Conservation (phyloP, 2,888 invertebrate species). For the Tachina grossa region DNA sequence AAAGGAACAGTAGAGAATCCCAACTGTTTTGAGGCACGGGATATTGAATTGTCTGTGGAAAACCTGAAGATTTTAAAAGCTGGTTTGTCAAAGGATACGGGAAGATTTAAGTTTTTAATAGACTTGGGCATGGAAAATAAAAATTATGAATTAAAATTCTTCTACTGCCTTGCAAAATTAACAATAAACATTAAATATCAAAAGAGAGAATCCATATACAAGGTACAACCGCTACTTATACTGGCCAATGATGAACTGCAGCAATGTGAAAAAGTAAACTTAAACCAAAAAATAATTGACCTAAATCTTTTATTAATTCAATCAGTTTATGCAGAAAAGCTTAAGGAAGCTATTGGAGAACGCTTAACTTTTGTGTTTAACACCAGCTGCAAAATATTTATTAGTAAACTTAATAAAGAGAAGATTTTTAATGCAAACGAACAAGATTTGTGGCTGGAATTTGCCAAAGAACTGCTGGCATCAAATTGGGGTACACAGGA, state of each 20-base stretch:
- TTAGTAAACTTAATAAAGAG: constrained; percentile 87
- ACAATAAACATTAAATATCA: constrained; percentile 73
- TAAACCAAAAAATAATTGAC: constrained; percentile 90
- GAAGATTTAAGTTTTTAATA: constrained; percentile 79
- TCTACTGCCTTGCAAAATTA: constrained; percentile 57
- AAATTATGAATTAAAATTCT: constrained; percentile 52
- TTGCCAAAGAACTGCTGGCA: constrained; percentile 93
- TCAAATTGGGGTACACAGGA: constrained; percentile 82
- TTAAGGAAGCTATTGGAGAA: constrained; percentile 88
- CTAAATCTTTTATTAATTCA: constrained; percentile 92
- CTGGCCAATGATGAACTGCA: constrained; percentile 88
- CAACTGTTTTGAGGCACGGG: constrained; percentile 36
- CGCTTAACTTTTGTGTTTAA: constrained; percentile 90
- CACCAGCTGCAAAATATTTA: constrained; percentile 89
- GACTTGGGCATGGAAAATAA: constrained; percentile 72
- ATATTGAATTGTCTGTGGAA: constrained; percentile 35
- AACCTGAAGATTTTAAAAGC: constrained; percentile 31
- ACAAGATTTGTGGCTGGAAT: constrained; percentile 90
- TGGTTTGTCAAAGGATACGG: constrained; percentile 61
- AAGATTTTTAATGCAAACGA: constrained; percentile 89
- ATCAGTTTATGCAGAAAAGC: constrained; percentile 93
- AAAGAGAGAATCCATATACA: constrained; percentile 71
- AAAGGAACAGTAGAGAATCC: constrained; percentile 77
- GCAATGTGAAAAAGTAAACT: constrained; percentile 80
- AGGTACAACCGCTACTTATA: constrained; percentile 89